Conservation (phyloP, 2,113 vertebrate species). For the Puma concolor region DNA sequence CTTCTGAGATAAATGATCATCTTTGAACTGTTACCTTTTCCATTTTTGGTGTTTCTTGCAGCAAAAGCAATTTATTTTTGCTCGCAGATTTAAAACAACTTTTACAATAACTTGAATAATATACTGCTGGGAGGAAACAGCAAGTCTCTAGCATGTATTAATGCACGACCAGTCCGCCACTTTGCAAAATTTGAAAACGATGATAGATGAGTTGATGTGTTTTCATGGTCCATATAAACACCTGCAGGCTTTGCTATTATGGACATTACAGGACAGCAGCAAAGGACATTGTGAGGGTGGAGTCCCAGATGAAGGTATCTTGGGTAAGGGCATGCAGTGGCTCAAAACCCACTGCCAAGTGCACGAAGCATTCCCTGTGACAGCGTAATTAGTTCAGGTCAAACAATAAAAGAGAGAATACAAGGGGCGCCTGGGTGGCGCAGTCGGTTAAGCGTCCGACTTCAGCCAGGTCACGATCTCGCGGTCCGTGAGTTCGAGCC, state of each 20-base stretch:
- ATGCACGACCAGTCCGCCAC: not conserved
- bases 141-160: rapidly evolving
- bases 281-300: not conserved
- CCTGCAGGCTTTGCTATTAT: not conserved
- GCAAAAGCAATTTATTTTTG: conserved; percentile 78
- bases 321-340: rapidly evolving
- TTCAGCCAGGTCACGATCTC: no score
- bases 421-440: no score
- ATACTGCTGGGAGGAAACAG: conserved; percentile 40
- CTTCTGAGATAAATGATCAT: conserved; percentile 74
- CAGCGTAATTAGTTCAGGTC: not conserved
- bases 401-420: not conserved
- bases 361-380: no score
- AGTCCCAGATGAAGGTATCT: rapidly evolving
- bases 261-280: no score
- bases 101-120: conserved; percentile 70
- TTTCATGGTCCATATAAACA: not conserved
- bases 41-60: conserved; percentile 76
- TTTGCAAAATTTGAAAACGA: not conserved
- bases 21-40: conserved; percentile 69
- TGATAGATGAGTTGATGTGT: no score
- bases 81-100: conserved; percentile 65
- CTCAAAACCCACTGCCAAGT: rapidly evolving
- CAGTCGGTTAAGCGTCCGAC: no score
- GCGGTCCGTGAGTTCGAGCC: no score